Base-by-base conservation (phyloP, 2,888 invertebrate species). In the Athalia circularis region DNA sequence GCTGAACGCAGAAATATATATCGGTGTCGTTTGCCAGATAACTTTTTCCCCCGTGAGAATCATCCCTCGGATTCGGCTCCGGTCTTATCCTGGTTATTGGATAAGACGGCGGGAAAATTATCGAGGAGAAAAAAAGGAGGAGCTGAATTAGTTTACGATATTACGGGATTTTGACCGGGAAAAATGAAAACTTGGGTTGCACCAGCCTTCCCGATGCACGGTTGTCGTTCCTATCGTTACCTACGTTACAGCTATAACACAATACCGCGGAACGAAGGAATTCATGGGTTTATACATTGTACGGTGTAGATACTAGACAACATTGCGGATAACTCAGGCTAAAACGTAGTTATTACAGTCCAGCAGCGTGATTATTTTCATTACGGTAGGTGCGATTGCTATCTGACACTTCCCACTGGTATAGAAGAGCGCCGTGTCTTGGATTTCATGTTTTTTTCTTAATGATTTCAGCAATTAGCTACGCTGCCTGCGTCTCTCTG, bases 401-500 rank as follows among this genome's bases (percentile, higher is more conserved):
- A 89, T 89, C 89, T 84, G 80, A 81, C 79, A 83, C 86, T 89
- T 89, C 88, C 87, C 88, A 89, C 86, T 87, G 86, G 84, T 54
- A 0, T 54, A n/a, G n/a, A 62, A 84, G 82, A 81, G 77, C 81
- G 81, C 80, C 76, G 70, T 79, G 82, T 81, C 85, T 89, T 87
- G 86, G 88, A 89, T 89, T 89, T 87, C 89, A 88, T 90, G 89
- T 90, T 90, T 90, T 75, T 89, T 90, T 90, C 88, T 89, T 90
- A 90, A 90, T 90, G 88, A 90, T 90, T 90, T 87, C 88, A 90
- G 89, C 88, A 90, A 90, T 90, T 90, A 90, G 90, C 90, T 85
- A 90, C 90, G 89, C 90, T 89, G 88, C 89, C 87, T 89, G 89
- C 90, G 9, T 75, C 75, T 64, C 61, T 29, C 50, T 29, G 29